A percentile compares a stretch with the other conserved stretches of the same genome.
Conservation (phyloP, 2,888 invertebrate species). For the Lissonota sp. region DNA sequence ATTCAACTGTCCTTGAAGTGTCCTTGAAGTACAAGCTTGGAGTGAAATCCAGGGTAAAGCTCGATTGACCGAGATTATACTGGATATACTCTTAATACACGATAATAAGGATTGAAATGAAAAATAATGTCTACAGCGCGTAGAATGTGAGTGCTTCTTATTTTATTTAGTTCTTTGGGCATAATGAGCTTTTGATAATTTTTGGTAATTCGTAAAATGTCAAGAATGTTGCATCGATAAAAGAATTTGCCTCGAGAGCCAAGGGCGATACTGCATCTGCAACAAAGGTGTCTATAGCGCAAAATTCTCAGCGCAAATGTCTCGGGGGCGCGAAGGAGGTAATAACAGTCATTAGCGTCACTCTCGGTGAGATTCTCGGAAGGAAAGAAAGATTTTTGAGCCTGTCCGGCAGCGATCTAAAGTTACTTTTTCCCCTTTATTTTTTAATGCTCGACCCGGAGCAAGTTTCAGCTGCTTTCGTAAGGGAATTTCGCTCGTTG, state of each 20-base stretch:
- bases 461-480: slow-evolving; percentile 1
- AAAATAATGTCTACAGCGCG: no score
- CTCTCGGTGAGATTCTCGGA: slow-evolving; percentile 3
- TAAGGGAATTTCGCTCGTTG: slow-evolving; percentile 17
- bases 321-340: neutral
- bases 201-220: no score
- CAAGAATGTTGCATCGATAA: slow-evolving; percentile 5
- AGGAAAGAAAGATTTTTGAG: slow-evolving; percentile 8
- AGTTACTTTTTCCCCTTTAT: slow-evolving; percentile 1
- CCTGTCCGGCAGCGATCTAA: slow-evolving; percentile 9
- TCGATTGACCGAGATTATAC: neutral
- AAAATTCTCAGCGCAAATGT: neutral
- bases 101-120: neutral
- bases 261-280: neutral
- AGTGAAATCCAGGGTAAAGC: neutral
- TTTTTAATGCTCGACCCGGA: neutral
- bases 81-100: neutral
- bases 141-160: no score
- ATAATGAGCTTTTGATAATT: no score
- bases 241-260: neutral
- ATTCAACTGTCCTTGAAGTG: neutral
- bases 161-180: no score
- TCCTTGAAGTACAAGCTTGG: no score
- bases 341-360: slow-evolving; percentile 19
- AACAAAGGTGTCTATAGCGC: neutral